Evolutionary conservation across 1,140 invertebrate species (phyloP), one percentile per base, ranked within the genome.

Genomic region (Ptiloglossa arizonensis): DNA sequence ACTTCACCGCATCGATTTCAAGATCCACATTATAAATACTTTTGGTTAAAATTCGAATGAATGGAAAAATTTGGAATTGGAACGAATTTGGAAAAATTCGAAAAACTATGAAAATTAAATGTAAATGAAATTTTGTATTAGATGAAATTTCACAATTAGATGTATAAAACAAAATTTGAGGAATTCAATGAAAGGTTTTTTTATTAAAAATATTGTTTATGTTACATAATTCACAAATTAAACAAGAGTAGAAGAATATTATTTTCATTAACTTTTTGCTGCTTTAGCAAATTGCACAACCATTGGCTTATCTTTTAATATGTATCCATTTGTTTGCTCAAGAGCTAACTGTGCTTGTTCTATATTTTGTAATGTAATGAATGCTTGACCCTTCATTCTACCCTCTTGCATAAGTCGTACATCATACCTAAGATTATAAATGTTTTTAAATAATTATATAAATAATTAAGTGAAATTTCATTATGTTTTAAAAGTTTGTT

Each of bases 331-430:
- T 9, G 97, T 98, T 91, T 98, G 96, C 85, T 94, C 93, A 0
- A 98, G 88, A 38, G 98, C 98, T 87, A 93, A 92, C 89, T 95
- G 93, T 2, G 97, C 97, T 85, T 95, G 92, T 67, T 94, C 92
- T n/a, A 95, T 93, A 87, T 93, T 95, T 74, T 95, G 95, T 62
- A 98, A 94, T 9, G 96, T 97, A 0, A 99, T 93, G 94, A 99
- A 99, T 8, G 97, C 97, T 93, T 99, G 98, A 0, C 97, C 97
- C 93, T 98, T 98, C 97, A 99, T 98, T 88, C 97, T 94, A 0
- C 98, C 98, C 90, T 98, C 97, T 90, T 97, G 97, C 97, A 99
- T 98, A 2, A 98, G 93, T 83, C 96, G 94, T n/a, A 98, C 94
- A 93, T 97, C 95, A 93, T 97, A 98, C 75, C 90, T 92, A 35